Base-by-base conservation (phyloP, 2,797 vertebrate genomes). In the Molothrus aeneus region DNA sequence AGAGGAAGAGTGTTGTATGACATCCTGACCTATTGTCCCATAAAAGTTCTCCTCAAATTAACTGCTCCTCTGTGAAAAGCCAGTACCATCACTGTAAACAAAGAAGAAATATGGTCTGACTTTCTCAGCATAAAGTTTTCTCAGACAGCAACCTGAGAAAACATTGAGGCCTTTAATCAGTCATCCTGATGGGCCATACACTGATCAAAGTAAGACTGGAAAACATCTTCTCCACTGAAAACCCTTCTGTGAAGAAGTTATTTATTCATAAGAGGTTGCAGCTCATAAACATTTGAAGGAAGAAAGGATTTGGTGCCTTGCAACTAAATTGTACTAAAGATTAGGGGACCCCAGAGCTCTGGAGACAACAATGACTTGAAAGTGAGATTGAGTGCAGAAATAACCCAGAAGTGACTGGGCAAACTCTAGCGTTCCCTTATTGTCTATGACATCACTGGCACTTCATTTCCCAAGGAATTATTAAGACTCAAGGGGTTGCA, bases 1-100 rank as follows among this genome's bases (percentile, higher is more conserved):
- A 90, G 56, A 95, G 94, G 95, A 95, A 97, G 90, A 95, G 86
- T 94, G 94, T 72, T 93, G 56, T 48, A n/a, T 90, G 94, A 96
- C 95, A 95, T 90, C 56, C 83, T 96, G 95, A 95, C 96, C 90
- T 94, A 82, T 64, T 77, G 93, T 95, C 90, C 54, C 74, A 68
- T 56, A 77, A 84, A 94, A 81, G 54, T 59, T 83, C 47, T 77
- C 53, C 43, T 75, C 77, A 86, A 31, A 91, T 78, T 86, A 86
- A 56, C 60, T 77, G 54, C 9, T 69, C 22, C n/a, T 79, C 28
- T 40, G 15, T 28, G 43, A 86, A 69, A 90, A 79, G 51, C 24
- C 60, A 86, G 73, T 59, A 36, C 8, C 90, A 95, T 94, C 83
- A 60, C 17, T 68, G n/a, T 95, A 95, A 97, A 93, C 90, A 91